A percentile compares a stretch with the other conserved stretches of the same genome.
Evolutionary conservation across 1,140 invertebrate genomes (phyloP).

Genomic region (Drosophila pandora): DNA sequence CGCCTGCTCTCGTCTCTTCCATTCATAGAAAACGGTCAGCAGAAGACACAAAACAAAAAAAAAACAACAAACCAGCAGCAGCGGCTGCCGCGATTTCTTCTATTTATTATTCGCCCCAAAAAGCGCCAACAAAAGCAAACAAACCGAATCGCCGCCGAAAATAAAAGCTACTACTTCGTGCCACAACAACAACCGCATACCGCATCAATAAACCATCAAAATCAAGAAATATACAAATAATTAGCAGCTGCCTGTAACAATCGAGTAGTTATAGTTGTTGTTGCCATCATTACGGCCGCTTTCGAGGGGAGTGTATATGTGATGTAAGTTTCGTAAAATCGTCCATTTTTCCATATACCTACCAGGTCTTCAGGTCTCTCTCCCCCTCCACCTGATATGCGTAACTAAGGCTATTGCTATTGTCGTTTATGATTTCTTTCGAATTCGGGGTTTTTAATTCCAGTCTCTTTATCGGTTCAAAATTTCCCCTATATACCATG

Average conservation of each 20-base stretch:
- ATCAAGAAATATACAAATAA: constrained; percentile 37
- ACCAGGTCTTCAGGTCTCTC: no score
- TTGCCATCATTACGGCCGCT: background rate
- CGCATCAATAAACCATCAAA: constrained; percentile 4
- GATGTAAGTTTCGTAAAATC: constrained; percentile 41
- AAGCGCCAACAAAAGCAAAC: constrained; percentile 8
- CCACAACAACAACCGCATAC: constrained; percentile 10
- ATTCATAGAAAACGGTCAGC: constrained; percentile 53
- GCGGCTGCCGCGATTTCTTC: constrained; percentile 27
- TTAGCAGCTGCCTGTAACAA: constrained; percentile 23
- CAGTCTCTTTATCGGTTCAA: background rate
- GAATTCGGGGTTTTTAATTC: background rate
- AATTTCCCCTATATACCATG: background rate
- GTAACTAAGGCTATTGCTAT: constrained; percentile 33
- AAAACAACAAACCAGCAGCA: constrained; percentile 3
- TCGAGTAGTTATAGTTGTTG: constrained; percentile 2
- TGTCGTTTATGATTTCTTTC: background rate
- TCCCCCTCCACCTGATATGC: background rate
- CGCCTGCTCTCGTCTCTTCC: constrained; percentile 9
- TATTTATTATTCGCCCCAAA: constrained; percentile 35
- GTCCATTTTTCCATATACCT: background rate
- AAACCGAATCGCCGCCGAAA: constrained; percentile 20
- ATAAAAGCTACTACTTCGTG: constrained; percentile 48
- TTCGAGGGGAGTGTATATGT: constrained; percentile 9
- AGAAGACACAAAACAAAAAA: constrained; percentile 10